A percentile compares a stretch with the other conserved stretches of the same genome.
Evolutionary conservation across 2,888 invertebrate species (phyloP).

Genomic region (Melitaea athalia): DNA sequence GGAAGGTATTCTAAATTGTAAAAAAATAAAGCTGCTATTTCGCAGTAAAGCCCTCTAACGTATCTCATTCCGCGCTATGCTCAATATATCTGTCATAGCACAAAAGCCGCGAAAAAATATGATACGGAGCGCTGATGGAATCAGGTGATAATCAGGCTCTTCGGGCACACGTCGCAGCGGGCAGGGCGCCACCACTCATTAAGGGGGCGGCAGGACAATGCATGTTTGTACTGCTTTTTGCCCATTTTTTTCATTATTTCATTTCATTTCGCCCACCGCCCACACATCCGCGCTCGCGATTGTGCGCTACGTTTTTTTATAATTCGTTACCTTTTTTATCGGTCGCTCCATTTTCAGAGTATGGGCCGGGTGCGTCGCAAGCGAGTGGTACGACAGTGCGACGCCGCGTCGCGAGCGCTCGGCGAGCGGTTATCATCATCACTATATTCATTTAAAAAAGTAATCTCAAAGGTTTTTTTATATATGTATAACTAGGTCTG

Average conservation of each 20-base stretch:
- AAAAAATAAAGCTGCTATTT: background rate
- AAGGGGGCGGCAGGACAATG: constrained; percentile 79
- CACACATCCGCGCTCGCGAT: constrained; percentile 81
- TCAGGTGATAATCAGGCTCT: constrained; percentile 80
- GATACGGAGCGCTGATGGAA: constrained; percentile 57
- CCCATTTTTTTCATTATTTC: constrained; percentile 83
- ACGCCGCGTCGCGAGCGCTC: constrained; percentile 38
- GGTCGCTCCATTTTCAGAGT: constrained; percentile 82
- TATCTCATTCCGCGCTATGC: constrained; percentile 7
- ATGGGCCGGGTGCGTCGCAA: constrained; percentile 61
- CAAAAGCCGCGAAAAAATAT: constrained; percentile 39
- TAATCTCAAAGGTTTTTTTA: no score
- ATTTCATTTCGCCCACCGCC: constrained; percentile 81
- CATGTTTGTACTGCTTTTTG: constrained; percentile 83
- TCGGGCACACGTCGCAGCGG: constrained; percentile 63
- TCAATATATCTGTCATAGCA: constrained; percentile 26
- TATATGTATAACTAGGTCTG: no score
- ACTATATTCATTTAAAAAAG: background rate
- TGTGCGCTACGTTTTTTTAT: constrained; percentile 80
- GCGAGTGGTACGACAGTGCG: constrained; percentile 49
- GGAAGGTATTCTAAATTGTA: background rate
- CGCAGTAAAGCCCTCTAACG: constrained; percentile 9
- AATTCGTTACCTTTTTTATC: constrained; percentile 83
- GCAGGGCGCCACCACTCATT: constrained; percentile 66
- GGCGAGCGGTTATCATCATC: background rate